Base-by-base conservation (phyloP, 2,113 vertebrate species). In the Hypocryptadius cinnamomeus region DNA sequence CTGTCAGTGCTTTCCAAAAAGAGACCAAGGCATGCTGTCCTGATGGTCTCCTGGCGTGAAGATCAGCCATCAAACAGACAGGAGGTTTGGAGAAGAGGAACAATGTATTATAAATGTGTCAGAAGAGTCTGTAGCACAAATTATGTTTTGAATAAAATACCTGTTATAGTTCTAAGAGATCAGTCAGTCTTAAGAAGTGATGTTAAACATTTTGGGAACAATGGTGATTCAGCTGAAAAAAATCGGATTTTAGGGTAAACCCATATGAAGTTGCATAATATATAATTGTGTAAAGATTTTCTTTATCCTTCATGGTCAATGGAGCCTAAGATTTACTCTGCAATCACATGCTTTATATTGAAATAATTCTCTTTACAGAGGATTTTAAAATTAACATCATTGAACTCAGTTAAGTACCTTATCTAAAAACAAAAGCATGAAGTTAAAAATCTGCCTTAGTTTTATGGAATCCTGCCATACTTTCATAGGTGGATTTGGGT, bases 301-400 rank as follows among this genome's bases (percentile, higher is more conserved):
- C 87, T 88, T 96, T 91, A 94, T 94, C 94, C 85, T 93, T 93
- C 64, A 45, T 72, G 77, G 92, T 93, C 68, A 92, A 7, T 48
- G 50, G 70, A 95, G 77, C 72, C 82, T 90, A 79, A 84, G 82
- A 92, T 81, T 96, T 96, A 64, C 69, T 91, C 69, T 84, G 79
- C 48, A 91, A 33, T 96, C 95, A 96, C 91, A 91, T 96, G 95
- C 93, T 95, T 95, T 94, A 96, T 94, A 69, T 76, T 95, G 82
- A 92, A 94, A 81, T 84, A 94, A 95, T 91, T 94, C 91, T 95
- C 72, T 90, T 83, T 68, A 37, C 39, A 85, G 92, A 69, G 92
- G 92, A 93, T 95, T 96, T 93, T 57, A 80, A 96, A 94, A 93
- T 68, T 77, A 95, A 68, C 71, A 70, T 51, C 82, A 54, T 39